phyloP scores from a whole-genome alignment of 2,797 vertebrate species.

The Thaleichthys pacificus region DNA sequence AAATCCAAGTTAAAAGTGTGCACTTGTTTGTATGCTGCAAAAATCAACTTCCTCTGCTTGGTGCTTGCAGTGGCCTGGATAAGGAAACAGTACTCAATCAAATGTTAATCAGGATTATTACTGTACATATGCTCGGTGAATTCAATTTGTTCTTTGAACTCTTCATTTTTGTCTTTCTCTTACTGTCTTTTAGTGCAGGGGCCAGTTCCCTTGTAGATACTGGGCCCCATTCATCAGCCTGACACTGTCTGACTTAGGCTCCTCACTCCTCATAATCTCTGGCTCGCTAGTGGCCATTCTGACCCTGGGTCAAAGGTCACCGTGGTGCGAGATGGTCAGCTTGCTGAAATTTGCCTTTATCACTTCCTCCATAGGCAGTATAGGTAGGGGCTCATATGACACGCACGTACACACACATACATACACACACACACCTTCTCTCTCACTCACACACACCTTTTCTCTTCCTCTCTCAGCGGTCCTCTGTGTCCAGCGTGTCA shows the following conservation, averaged over 20 bases:
- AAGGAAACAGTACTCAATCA: no score
- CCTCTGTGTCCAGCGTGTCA: slow-evolving; percentile 67
- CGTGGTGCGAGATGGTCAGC: slow-evolving; percentile 77
- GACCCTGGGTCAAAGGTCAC: slow-evolving; percentile 70
- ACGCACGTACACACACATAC: no score
- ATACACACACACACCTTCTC: neutral
- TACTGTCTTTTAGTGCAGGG: slow-evolving; percentile 58
- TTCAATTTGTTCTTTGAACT: neutral
- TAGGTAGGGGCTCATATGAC: slow-evolving; percentile 55
- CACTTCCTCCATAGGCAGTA: slow-evolving; percentile 75
- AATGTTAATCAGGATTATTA: no score
- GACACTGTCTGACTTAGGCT: slow-evolving; percentile 75
- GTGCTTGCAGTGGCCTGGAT: neutral
- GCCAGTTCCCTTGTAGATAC: slow-evolving; percentile 62
- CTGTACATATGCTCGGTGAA: no score
- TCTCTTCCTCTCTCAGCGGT: slow-evolving; percentile 53
- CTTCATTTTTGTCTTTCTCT: neutral
- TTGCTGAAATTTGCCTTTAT: slow-evolving; percentile 78
- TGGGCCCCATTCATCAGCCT: slow-evolving; percentile 74
- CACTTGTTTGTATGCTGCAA: neutral
- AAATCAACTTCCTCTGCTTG: neutral
- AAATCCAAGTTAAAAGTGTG: no score
- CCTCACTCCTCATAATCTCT: slow-evolving; percentile 68
- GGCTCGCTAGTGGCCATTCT: slow-evolving; percentile 70
- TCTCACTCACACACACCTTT: neutral